These are phyloP conservation scores for Astatotilapia flaviijosephi DNA, from an alignment of 2,113 vertebrate species.

Conservation along the genomic window DNA sequence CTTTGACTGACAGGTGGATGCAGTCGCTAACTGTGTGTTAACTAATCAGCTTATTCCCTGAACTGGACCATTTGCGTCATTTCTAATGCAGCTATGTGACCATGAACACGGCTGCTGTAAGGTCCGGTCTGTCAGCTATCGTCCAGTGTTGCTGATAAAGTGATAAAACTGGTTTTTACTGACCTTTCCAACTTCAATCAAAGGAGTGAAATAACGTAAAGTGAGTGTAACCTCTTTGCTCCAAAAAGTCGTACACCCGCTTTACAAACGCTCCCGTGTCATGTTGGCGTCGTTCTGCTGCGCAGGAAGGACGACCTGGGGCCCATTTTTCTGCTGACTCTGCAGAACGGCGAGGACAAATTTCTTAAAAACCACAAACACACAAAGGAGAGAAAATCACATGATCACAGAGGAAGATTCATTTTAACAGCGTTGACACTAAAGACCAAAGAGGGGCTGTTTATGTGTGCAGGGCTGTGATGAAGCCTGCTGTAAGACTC, in stretches of 20 bases:
- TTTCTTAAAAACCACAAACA: neutral
- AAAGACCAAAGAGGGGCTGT: neutral
- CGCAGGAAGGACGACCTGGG: neutral
- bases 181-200: neutral
- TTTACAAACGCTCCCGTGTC: neutral
- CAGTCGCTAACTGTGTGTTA: neutral
- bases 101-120: fast-evolving
- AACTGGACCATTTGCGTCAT: neutral
- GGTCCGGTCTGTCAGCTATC: fast-evolving
- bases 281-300: neutral
- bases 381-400: fast-evolving
- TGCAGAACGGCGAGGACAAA: neutral
- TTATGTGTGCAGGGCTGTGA: neutral
- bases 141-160: neutral
- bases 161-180: neutral
- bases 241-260: fast-evolving
- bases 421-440: neutral
- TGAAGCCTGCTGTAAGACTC: neutral
- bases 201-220: neutral
- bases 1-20: neutral
- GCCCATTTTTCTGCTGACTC: neutral
- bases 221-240: neutral
- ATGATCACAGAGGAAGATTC: neutral
- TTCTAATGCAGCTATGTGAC: fast-evolving
- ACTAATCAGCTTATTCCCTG: neutral